These are phyloP conservation scores for Antechinus flavipes DNA, from an alignment of 2,113 vertebrate genomes.

Conservation along the genomic window DNA sequence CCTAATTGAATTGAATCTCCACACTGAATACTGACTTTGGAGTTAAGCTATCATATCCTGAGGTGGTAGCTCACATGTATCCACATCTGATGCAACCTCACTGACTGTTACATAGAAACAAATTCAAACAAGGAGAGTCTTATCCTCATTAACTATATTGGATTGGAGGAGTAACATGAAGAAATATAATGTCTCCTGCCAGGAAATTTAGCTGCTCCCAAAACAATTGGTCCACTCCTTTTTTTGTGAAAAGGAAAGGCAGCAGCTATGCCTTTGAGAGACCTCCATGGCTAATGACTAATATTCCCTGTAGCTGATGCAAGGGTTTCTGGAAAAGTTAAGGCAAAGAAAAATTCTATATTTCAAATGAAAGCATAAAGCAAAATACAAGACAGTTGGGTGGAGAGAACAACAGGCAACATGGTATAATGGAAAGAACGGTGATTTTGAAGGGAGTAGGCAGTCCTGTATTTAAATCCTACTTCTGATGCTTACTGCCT, in stretches of 20 bases:
- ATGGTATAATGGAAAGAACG: background rate
- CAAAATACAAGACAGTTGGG: background rate
- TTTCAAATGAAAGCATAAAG: too few species aligned
- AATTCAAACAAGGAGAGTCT: background rate
- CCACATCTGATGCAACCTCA: background rate
- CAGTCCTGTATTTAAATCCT: background rate
- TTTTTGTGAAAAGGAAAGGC: too few species aligned
- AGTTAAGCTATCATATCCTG: background rate
- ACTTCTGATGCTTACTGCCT: background rate
- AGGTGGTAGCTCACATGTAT: background rate
- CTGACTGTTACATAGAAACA: background rate
- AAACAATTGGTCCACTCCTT: background rate
- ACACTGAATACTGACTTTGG: background rate
- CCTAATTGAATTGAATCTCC: background rate
- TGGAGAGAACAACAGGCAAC: background rate
- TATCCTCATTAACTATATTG: background rate
- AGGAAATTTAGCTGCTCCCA: background rate
- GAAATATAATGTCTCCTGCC: background rate
- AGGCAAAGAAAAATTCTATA: too few species aligned
- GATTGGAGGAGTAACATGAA: background rate
- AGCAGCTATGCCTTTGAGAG: too few species aligned
- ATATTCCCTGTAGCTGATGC: too few species aligned
- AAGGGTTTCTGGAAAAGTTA: too few species aligned
- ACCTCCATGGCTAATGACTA: too few species aligned
- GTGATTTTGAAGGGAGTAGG: background rate